Base-by-base conservation (phyloP, 2,113 vertebrate species). In the Hydrochoerus hydrochaeris region DNA sequence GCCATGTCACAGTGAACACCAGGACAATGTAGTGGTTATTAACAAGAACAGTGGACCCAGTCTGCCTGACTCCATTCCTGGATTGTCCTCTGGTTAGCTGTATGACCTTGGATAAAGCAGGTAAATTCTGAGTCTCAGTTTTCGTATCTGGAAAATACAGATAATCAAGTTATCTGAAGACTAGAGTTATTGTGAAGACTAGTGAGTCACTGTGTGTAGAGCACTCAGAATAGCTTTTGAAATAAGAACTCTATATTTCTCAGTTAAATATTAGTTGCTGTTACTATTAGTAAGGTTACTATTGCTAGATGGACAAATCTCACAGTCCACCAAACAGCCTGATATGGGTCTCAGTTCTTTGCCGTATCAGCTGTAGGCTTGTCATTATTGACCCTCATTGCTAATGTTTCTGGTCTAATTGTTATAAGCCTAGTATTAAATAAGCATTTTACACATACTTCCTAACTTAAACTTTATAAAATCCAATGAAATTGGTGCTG, bases 381-480 rank as follows among this genome's bases (percentile, higher is more conserved):
- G 26, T 80, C 38, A 14, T 65, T 88, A 38, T 26, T 85, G 32
- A 49, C 41, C 12, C 41, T 38, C n/a, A 52, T 85, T 60, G 80
- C n/a, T 38, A 30, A 0, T 93, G 44, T 93, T 85, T 83, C 65
- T 49, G 19, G 5, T 75, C n/a, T 84, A 1, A 38, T 84, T 30
- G 44, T 17, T 46, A 9, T 17, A 2, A n/a, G 8, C 81, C 38
- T 19, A 35, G 32, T 49, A 32, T n/a, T 88, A 67, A 80, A 84
- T 73, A 94, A 85, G 85, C 49, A 88, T 88, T 94, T 88, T 52
- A 35, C 41, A 44, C 17, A 16, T 44, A 16, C 65, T 80, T 62
- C 86, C 63, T 95, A 6, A 46, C 67, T 84, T 87, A 58, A 90
- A 41, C 22, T 94, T 71, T 52, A 65, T 87, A 54, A 80, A 94